Conservation (phyloP, 2,888 invertebrate species). For the Cerceris rybyensis region DNA sequence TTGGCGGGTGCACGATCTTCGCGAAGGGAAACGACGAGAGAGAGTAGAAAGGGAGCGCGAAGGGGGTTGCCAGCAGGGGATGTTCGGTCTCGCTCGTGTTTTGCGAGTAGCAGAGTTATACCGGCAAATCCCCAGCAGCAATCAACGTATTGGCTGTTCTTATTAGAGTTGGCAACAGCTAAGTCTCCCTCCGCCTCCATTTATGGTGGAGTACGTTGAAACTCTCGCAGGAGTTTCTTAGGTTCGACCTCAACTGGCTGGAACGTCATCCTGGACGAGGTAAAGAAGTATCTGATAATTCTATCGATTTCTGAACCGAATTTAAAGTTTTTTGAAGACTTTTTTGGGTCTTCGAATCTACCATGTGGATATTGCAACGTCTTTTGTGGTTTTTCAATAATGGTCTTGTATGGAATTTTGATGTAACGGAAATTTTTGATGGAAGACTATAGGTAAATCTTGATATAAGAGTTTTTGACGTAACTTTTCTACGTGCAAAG, state of each 20-base stretch:
- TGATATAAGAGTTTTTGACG: too few species aligned
- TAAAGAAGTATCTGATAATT: conserved; percentile 45
- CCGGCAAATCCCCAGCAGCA: conserved; percentile 69
- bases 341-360: too few species aligned
- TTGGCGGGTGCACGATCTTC: conserved; percentile 48
- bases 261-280: conserved; percentile 42
- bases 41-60: conserved; percentile 38
- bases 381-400: too few species aligned
- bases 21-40: conserved; percentile 16
- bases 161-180: conserved; percentile 77
- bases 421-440: too few species aligned
- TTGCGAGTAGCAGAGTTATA: conserved; percentile 71
- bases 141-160: conserved; percentile 78
- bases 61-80: conserved; percentile 48
- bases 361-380: too few species aligned
- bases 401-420: too few species aligned
- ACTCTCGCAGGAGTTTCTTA: conserved; percentile 47
- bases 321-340: conserved; percentile 28
- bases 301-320: conserved; percentile 7
- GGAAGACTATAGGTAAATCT: too few species aligned
- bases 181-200: conserved; percentile 59
- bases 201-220: conserved; percentile 63
- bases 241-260: conserved; percentile 43
- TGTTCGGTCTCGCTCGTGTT: conserved; percentile 73
- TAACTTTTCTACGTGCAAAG: too few species aligned